Base-by-base conservation (phyloP, 2,113 vertebrate genomes). In the Oreotrochilus melanogaster region DNA sequence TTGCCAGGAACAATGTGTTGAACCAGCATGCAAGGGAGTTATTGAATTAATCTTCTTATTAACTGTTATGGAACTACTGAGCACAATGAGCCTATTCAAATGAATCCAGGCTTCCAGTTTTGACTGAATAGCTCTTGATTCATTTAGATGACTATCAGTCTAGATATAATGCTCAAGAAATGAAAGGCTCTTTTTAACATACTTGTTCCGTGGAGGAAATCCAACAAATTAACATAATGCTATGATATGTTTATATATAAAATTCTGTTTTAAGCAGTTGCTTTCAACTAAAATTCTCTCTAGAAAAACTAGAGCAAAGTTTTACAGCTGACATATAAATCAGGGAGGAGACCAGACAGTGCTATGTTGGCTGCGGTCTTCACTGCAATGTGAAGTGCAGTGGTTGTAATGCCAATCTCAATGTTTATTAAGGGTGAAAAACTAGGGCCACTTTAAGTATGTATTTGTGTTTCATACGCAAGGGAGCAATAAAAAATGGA, bases 121-220 rank as follows among this genome's bases (percentile, higher is more conserved):
- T 80, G 69, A 70, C 50, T 92, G 72, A 93, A 57, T 54, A 90
- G 50, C 7, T 83, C 64, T 88, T 92, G 69, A 76, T 82, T 85
- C 18, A 71, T 90, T 90, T 76, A 82, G n/a, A 73, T 66, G 12
- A 33, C 48, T 86, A 18, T 86, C 72, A 92, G 47, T 72, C 42
- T 65, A 80, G 54, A 69, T n/a, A 39, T 35, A 88, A 86, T 18
- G 25, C 9, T 79, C 33, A 42, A 78, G 27, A 88, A 83, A 69
- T 31, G 18, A 92, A 88, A 76, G 50, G 13, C 18, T 86, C 18
- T 91, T 83, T 57, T 31, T 71, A 81, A 42, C 6, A 30, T 39
- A 31, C 0, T 5, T 57, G 48, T 86, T 61, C 54, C 57, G 8
- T 54, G 73, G 50, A 73, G 43, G 14, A 10, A 79, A 66, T 61